A percentile compares a stretch with the other conserved stretches of the same genome.
Evolutionary conservation across 2,888 invertebrate genomes (phyloP).

Genomic region (Eustalomyia histrio): DNA sequence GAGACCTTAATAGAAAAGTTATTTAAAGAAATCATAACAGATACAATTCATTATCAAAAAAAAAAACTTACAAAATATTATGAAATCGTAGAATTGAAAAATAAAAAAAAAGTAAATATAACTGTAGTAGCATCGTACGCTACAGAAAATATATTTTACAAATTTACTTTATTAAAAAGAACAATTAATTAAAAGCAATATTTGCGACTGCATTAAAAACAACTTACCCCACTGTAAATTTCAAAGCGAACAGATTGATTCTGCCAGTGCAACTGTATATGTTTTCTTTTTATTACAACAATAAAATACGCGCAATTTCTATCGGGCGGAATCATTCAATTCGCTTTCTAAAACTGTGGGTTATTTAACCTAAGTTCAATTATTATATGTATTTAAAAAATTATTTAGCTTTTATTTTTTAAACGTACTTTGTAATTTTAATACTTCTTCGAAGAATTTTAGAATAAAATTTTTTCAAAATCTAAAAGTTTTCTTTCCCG

Average conservation of each 20-base stretch:
- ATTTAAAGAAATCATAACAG: constrained; percentile 9
- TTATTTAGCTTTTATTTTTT: background rate
- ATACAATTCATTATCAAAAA: constrained; percentile 24
- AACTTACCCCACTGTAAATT: background rate
- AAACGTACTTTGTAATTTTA: background rate
- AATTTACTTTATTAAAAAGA: constrained; percentile 17
- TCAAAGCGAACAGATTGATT: too few relatives aligned
- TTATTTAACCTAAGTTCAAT: constrained; percentile 36
- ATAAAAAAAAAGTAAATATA: constrained; percentile 6
- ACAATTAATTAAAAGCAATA: constrained; percentile 54
- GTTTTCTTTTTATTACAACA: too few relatives aligned
- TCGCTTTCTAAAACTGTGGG: background rate
- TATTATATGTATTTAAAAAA: constrained; percentile 16
- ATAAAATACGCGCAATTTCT: too few relatives aligned
- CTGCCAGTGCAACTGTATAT: too few relatives aligned
- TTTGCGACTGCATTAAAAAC: constrained; percentile 50
- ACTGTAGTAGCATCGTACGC: constrained; percentile 28
- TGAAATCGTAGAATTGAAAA: constrained; percentile 20
- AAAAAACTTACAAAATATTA: constrained; percentile 1
- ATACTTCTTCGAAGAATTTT: background rate
- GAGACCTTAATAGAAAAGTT: constrained; percentile 51
- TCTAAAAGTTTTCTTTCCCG: too few relatives aligned
- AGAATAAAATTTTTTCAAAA: background rate
- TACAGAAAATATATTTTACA: constrained; percentile 45
- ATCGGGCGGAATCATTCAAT: too few relatives aligned